Conservation (phyloP, 2,888 invertebrate genomes). For the Acrocyrtus sp. region DNA sequence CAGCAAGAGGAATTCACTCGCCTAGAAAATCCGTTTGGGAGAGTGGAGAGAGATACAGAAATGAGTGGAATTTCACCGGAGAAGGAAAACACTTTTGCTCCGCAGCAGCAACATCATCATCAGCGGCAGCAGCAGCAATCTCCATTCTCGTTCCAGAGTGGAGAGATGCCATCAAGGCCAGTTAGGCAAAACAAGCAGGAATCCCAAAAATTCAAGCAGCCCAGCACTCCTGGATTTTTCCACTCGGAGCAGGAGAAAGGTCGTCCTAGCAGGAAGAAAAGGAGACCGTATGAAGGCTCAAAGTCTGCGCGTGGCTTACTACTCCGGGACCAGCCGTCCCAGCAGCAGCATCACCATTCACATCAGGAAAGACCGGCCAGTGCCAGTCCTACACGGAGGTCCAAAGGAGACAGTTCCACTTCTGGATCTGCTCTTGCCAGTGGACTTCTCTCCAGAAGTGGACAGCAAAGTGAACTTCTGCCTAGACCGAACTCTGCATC, state of each 20-base stretch:
- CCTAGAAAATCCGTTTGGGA: slow-evolving; percentile 35
- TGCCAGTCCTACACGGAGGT: slow-evolving; percentile 50
- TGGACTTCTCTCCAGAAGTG: no score
- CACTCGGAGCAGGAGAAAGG: slow-evolving; percentile 19
- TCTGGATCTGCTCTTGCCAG: neutral
- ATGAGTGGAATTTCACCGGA: slow-evolving; percentile 8
- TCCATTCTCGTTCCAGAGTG: no score
- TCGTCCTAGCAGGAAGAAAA: slow-evolving; percentile 36
- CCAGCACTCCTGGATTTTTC: no score
- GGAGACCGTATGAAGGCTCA: slow-evolving; percentile 48
- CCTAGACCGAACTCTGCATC: slow-evolving; percentile 42
- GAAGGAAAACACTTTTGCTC: neutral
- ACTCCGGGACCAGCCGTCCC: slow-evolving; percentile 21
- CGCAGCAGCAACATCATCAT: neutral
- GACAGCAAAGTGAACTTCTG: neutral
- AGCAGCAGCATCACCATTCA: slow-evolving; percentile 15
- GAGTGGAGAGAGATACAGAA: slow-evolving; percentile 5
- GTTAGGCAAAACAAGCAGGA: slow-evolving; percentile 42
- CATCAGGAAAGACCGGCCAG: slow-evolving; percentile 46
- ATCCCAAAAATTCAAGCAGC: slow-evolving; percentile 28
- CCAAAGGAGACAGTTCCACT: slow-evolving; percentile 11
- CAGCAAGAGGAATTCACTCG: slow-evolving; percentile 34
- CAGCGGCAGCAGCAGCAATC: neutral
- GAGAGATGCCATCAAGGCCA: slow-evolving; percentile 45
- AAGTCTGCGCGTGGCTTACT: slow-evolving; percentile 41